phyloP scores from a whole-genome alignment of 2,113 vertebrate species.

The Chaetodon auriga region DNA sequence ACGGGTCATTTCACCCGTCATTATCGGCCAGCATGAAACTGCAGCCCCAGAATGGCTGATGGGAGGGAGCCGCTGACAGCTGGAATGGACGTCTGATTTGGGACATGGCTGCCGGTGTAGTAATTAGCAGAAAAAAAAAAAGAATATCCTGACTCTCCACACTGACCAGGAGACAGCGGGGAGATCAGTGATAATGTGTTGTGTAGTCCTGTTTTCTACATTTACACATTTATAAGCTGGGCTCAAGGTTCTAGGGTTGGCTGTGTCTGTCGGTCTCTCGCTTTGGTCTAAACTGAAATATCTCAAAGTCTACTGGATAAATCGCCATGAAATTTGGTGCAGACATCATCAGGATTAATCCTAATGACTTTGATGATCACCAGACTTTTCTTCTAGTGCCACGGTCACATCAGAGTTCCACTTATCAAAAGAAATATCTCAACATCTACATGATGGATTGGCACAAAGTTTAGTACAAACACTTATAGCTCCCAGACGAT shows the following conservation, averaged over 20 bases:
- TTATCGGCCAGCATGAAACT: slow-evolving; percentile 49
- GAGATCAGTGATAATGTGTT: slow-evolving; percentile 5
- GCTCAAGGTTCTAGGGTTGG: not conserved
- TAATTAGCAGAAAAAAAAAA: slow-evolving; percentile 23
- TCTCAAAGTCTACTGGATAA: not conserved
- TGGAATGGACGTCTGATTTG: slow-evolving; percentile 31
- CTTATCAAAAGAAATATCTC: not conserved
- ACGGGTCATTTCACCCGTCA: slow-evolving; percentile 42
- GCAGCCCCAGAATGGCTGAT: slow-evolving; percentile 1
- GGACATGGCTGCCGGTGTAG: slow-evolving; percentile 25
- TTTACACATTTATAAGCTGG: not conserved
- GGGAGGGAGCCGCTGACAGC: slow-evolving; percentile 37
- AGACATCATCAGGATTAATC: not conserved
- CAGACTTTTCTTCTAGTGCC: not conserved
- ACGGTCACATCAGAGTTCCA: too few species aligned
- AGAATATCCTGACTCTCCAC: not conserved
- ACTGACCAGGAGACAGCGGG: not conserved
- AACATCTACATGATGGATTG: not conserved
- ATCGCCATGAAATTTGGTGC: not conserved
- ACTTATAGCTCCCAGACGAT: not conserved
- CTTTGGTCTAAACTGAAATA: not conserved
- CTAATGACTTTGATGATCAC: not conserved
- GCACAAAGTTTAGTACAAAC: not conserved
- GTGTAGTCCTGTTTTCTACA: slow-evolving; percentile 23
- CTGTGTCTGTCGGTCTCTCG: not conserved